These are phyloP conservation scores for Diachasma alloeum DNA, from an alignment of 1,140 invertebrate genomes.

Conservation along the genomic window DNA sequence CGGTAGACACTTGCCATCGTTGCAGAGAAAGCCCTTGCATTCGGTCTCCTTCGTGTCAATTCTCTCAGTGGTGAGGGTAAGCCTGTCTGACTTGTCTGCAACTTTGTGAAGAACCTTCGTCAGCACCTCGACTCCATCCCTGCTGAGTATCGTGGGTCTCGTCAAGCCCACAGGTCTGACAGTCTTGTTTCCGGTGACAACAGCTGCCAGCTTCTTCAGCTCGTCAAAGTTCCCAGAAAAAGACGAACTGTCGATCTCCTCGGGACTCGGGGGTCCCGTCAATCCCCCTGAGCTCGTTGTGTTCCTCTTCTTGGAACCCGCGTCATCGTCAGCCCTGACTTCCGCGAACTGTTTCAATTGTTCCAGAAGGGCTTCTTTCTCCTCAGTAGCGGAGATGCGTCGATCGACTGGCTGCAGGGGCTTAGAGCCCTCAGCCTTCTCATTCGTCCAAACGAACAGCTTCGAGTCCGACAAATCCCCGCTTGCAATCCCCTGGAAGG, in stretches of 20 bases:
- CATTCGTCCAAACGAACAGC: constrained; percentile 1
- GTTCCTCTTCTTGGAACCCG: constrained; percentile 16
- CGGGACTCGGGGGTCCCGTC: not conserved
- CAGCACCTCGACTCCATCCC: constrained; percentile 72
- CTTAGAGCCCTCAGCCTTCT: not conserved
- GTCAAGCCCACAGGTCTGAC: constrained; percentile 34
- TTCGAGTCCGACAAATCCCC: not conserved
- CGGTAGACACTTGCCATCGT: constrained; percentile 74
- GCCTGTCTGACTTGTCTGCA: constrained; percentile 47
- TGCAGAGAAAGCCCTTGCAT: constrained; percentile 64
- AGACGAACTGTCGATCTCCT: not conserved
- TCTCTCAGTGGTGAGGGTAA: constrained; percentile 52
- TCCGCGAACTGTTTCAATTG: constrained; percentile 48
- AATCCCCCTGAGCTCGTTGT: not conserved
- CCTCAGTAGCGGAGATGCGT: constrained; percentile 45
- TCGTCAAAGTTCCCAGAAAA: constrained; percentile 43
- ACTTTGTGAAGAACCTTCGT: constrained; percentile 73
- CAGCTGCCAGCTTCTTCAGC: constrained; percentile 53
- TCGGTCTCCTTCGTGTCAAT: constrained; percentile 51
- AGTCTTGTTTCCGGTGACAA: constrained; percentile 37
- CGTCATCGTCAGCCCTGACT: constrained; percentile 38
- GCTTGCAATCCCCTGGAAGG: constrained; percentile 20
- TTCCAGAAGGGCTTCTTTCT: constrained; percentile 44
- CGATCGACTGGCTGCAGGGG: constrained; percentile 44
- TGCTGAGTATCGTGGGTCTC: constrained; percentile 65